A percentile compares a stretch with the other conserved stretches of the same genome.
These are phyloP conservation scores for Drosophila equinoxialis DNA, from an alignment of 1,140 invertebrate genomes.

Conservation along the genomic window DNA sequence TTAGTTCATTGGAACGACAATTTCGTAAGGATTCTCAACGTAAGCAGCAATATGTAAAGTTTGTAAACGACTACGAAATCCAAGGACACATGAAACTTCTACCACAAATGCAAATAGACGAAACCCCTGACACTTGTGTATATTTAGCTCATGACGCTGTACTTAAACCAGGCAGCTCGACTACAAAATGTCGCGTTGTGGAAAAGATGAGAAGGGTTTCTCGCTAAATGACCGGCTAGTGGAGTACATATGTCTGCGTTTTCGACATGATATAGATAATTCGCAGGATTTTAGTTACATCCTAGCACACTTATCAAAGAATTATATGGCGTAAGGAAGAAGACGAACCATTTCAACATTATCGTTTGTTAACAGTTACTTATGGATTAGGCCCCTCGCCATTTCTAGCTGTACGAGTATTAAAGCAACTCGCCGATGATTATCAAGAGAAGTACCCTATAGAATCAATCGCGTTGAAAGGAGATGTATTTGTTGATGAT, in stretches of 20 bases:
- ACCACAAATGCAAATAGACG: neutral
- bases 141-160: neutral
- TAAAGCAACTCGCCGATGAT: conserved; percentile 15
- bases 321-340: neutral
- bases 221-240: too few relatives aligned
- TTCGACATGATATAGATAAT: neutral
- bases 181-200: neutral
- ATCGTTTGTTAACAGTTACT: neutral
- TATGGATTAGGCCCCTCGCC: conserved; percentile 12
- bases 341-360: neutral
- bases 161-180: neutral
- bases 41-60: conserved; percentile 1
- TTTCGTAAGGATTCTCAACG: neutral
- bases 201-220: too few relatives aligned
- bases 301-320: too few relatives aligned
- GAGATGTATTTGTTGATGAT: neutral
- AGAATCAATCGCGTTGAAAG: neutral
- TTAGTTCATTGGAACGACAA: too few relatives aligned
- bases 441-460: neutral
- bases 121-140: neutral
- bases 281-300: too few relatives aligned
- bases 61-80: neutral
- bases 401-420: conserved; percentile 14
- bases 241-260: neutral
- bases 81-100: conserved; percentile 4